Base-by-base conservation (phyloP, 2,888 invertebrate species). In the Dusona sp. region DNA sequence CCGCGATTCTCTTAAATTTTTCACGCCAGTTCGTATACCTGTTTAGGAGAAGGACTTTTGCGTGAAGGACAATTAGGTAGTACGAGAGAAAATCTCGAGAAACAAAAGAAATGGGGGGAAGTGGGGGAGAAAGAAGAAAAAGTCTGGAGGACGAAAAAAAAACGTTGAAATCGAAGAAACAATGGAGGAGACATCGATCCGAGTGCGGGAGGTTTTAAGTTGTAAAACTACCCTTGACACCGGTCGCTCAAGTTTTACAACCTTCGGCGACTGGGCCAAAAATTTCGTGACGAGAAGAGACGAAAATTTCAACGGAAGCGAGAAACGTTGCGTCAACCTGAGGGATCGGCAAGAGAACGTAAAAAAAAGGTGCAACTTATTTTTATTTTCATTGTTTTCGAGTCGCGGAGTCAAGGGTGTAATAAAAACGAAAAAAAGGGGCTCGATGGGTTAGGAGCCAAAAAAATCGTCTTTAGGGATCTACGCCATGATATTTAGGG, bases 401-500 rank as follows among this genome's bases (percentile, higher is more conserved):
- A 9, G 68, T 70, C 54, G 54, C 65, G 70, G 72, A 84, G 81
- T 86, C 75, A 77, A 79, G 79, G 82, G 67, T 81, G 87, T 81
- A 75, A 79, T 84, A 83, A 87, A 86, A 61, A 70, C 68, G 65
- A 83, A 83, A 67, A 81, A 86, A 85, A 73, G 64, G 25, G 45
- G 25, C 72, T 45, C 65, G 45, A 70, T 64, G 77, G 48, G 74
- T 33, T 70, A 57, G 57, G 8, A 36, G 64, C 57, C 22, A 77
- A 81, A 79, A 68, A 88, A 85, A 83, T 72, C 68, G 51, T 73
- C 73, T 57, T 72, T 45, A 45, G 42, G 78, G 57, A 77, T 78
- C 29, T n/a, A 13, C 33, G 51, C 51, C 42, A 22, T 68, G 73
- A 72, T 78, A 87, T 88, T 90, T 90, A 90, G 91, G 90, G 90